A percentile compares a stretch with the other conserved stretches of the same genome.
Conservation (phyloP, 1,140 invertebrate genomes). For the Dinoponera quadriceps region DNA sequence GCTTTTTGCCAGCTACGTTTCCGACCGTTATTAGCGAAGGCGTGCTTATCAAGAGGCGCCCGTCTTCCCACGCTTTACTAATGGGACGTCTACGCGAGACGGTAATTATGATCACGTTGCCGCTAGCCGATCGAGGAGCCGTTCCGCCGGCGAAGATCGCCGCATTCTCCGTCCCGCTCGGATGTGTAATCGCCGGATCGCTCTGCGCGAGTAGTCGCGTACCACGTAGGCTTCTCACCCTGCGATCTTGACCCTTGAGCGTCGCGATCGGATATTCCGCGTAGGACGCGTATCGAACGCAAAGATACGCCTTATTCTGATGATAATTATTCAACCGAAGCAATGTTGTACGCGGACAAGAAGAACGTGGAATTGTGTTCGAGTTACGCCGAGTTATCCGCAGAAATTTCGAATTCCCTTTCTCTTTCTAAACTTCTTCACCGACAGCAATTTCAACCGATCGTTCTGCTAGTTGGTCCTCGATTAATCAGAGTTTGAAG, state of each 20-base stretch:
- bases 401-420: no score
- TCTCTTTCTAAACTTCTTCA: no score
- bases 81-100: slow-evolving; percentile 35
- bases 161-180: background rate
- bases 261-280: no score
- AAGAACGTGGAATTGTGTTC: no score
- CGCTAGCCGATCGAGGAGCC: slow-evolving; percentile 8
- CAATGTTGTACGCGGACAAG: no score
- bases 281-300: no score
- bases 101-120: slow-evolving; percentile 40
- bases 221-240: background rate
- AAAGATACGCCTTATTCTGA: no score
- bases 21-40: slow-evolving; percentile 49
- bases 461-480: no score
- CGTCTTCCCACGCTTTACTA: slow-evolving; percentile 48
- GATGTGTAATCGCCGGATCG: background rate
- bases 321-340: no score
- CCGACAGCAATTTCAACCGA: no score
- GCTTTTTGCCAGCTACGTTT: slow-evolving; percentile 53
- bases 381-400: no score
- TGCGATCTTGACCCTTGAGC: slow-evolving; percentile 1
- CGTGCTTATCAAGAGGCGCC: slow-evolving; percentile 45
- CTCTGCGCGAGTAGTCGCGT: slow-evolving; percentile 7
- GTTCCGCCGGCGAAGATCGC: background rate
- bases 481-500: no score